These are phyloP conservation scores for Pogonocherus hispidulus DNA, from an alignment of 2,888 invertebrate genomes.

Conservation along the genomic window DNA sequence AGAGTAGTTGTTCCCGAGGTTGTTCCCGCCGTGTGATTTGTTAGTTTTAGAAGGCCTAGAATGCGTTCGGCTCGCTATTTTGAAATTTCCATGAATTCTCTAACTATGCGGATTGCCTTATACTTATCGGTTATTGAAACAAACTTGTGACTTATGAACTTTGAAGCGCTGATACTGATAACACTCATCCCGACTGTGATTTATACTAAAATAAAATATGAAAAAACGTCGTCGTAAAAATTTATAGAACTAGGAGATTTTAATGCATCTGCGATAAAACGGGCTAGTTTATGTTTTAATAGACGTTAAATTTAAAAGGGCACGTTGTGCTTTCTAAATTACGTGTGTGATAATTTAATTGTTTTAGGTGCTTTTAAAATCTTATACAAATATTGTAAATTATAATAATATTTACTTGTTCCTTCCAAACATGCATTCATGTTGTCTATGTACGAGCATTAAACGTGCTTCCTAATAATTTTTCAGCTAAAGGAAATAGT, in stretches of 20 bases:
- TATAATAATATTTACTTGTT: conserved; percentile 14
- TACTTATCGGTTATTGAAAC: conserved; percentile 52
- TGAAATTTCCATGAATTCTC: conserved; percentile 25
- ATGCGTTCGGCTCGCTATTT: conserved; percentile 33
- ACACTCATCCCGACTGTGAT: conserved; percentile 40
- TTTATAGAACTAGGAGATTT: conserved; percentile 33
- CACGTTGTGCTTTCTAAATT: conserved; percentile 14
- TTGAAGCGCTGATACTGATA: conserved; percentile 51
- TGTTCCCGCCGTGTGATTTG: conserved; percentile 22
- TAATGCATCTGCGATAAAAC: conserved; percentile 37
- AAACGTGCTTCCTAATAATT: background rate
- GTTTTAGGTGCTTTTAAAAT: conserved; percentile 3
- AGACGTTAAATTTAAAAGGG: conserved; percentile 39
- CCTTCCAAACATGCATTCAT: background rate
- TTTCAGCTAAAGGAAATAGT: background rate
- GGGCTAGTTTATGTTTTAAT: conserved; percentile 39
- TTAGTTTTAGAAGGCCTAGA: conserved; percentile 19
- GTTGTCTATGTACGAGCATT: background rate
- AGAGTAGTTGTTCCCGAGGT: conserved; percentile 9
- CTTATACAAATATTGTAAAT: conserved; percentile 20
- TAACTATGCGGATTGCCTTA: conserved; percentile 8
- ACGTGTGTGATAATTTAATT: conserved; percentile 11
- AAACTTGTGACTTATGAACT: conserved; percentile 62
- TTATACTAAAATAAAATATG: conserved; percentile 42
- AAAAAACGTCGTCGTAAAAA: conserved; percentile 30